phyloP scores from a whole-genome alignment of 2,113 vertebrate species.

The Ondatra zibethicus region DNA sequence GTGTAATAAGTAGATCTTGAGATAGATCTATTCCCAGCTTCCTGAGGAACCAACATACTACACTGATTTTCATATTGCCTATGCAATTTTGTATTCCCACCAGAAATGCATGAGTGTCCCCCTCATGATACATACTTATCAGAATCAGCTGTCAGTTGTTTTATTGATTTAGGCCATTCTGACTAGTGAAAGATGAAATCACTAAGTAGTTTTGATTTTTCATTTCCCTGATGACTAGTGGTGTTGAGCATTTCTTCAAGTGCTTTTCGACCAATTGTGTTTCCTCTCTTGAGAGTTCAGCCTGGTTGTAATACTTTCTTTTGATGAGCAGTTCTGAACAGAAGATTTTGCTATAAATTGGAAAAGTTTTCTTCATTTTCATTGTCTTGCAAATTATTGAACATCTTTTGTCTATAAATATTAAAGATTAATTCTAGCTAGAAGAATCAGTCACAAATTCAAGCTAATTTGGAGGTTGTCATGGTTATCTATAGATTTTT shows the following conservation, averaged over 20 bases:
- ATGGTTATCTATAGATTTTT: not conserved
- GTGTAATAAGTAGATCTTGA: not conserved
- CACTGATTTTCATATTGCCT: not conserved
- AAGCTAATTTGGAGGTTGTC: not conserved
- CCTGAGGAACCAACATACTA: not conserved
- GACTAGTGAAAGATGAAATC: not conserved
- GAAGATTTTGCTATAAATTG: not conserved
- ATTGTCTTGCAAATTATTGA: not conserved
- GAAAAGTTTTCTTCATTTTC: not conserved
- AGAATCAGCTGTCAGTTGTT: not conserved
- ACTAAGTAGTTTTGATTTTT: not conserved
- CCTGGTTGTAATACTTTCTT: not conserved
- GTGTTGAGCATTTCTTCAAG: not conserved
- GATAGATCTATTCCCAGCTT: not conserved
- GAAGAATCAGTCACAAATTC: not conserved
- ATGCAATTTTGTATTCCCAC: not conserved
- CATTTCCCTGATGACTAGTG: not conserved
- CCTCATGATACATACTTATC: not conserved
- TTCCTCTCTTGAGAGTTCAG: not conserved
- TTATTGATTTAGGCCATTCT: not conserved
- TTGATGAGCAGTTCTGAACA: not conserved
- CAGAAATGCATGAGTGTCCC: not conserved
- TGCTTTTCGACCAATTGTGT: not conserved
- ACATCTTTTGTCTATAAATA: not conserved
- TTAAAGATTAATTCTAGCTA: not conserved